phyloP scores from a whole-genome alignment of 2,113 vertebrate species.

The Fregetta grallaria region DNA sequence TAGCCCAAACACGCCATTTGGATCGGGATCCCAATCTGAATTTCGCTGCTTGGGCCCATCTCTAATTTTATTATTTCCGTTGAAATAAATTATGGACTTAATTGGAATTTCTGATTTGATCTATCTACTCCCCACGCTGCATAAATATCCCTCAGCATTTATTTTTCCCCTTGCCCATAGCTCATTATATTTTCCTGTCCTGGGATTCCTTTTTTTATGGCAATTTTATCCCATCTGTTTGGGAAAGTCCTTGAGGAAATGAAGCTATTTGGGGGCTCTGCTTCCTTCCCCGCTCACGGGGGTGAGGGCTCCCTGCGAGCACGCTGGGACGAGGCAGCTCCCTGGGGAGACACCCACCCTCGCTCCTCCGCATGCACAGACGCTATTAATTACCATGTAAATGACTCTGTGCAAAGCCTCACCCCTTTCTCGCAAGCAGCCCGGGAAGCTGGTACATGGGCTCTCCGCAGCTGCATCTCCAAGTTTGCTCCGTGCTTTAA shows the following conservation, averaged over 20 bases:
- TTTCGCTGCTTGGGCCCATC: neutral
- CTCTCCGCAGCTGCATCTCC: neutral
- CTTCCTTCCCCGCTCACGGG: neutral
- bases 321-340: neutral
- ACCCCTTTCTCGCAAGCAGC: neutral
- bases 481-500: neutral
- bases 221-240: constrained; percentile 69
- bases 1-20: accelerated
- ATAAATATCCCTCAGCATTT: constrained; percentile 60
- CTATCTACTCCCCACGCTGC: neutral
- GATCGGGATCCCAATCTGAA: neutral
- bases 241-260: constrained; percentile 11
- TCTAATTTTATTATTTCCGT: constrained; percentile 55
- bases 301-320: neutral
- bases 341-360: neutral
- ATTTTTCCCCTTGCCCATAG: constrained; percentile 59
- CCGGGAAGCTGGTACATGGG: neutral
- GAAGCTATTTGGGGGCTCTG: constrained; percentile 7
- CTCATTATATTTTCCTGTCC: constrained; percentile 69
- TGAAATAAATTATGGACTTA: constrained; percentile 60
- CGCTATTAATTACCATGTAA: constrained; percentile 74
- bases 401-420: constrained; percentile 43
- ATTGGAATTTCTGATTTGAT: constrained; percentile 63
- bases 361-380: neutral
- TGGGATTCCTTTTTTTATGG: constrained; percentile 48